Conservation (phyloP, 2,888 invertebrate species). For the Itoplectis maculator region DNA sequence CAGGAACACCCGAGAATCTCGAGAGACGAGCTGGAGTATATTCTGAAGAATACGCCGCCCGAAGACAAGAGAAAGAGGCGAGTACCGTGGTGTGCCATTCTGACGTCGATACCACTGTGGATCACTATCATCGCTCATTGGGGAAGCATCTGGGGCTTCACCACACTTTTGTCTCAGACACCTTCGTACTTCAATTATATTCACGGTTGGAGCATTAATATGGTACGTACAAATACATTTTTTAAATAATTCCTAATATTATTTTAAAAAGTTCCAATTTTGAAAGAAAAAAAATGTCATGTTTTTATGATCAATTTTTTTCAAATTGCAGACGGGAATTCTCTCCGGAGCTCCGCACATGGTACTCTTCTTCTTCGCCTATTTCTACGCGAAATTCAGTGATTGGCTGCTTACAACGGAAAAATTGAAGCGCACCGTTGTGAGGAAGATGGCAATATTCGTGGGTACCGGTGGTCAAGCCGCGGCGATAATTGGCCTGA, state of each 20-base stretch:
- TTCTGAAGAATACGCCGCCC: slow-evolving; percentile 86
- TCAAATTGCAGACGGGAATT: slow-evolving; percentile 86
- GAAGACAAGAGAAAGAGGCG: slow-evolving; percentile 59
- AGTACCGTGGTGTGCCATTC: slow-evolving; percentile 88
- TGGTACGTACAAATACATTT: slow-evolving; percentile 84
- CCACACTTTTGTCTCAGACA: slow-evolving; percentile 89
- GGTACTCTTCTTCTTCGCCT: slow-evolving; percentile 87
- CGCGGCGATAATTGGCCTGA: slow-evolving; percentile 87
- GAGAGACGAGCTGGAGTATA: slow-evolving; percentile 86
- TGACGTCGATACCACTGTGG: slow-evolving; percentile 87
- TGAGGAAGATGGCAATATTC: slow-evolving; percentile 88
- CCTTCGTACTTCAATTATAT: slow-evolving; percentile 90
- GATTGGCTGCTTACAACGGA: slow-evolving; percentile 87
- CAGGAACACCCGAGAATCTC: slow-evolving; percentile 89
- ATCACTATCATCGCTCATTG: slow-evolving; percentile 88
- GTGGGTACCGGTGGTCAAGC: slow-evolving; percentile 88
- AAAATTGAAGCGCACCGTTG: slow-evolving; percentile 87
- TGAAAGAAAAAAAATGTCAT: no score
- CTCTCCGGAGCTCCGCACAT: slow-evolving; percentile 88
- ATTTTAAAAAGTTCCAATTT: no score
- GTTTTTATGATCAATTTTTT: neutral
- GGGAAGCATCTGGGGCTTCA: slow-evolving; percentile 89
- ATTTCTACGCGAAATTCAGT: slow-evolving; percentile 86
- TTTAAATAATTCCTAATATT: no score
- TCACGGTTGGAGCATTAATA: slow-evolving; percentile 89